These are phyloP conservation scores for Prionailurus viverrinus DNA, from an alignment of 2,113 vertebrate genomes.

Conservation along the genomic window DNA sequence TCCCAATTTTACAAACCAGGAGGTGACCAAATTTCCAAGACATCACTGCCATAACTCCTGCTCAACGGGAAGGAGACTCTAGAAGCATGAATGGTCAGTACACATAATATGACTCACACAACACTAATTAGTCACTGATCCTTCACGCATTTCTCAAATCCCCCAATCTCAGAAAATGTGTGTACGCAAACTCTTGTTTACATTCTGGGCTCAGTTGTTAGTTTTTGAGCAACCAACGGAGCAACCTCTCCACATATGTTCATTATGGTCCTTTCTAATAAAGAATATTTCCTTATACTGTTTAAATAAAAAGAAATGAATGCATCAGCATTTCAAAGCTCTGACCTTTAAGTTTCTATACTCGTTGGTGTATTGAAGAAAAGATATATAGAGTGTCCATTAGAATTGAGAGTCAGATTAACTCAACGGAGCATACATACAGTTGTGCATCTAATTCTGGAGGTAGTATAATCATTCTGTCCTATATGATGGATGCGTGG, in stretches of 20 bases:
- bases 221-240: neutral
- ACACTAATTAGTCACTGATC: neutral
- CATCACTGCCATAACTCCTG: neutral
- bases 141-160: neutral
- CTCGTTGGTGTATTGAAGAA: neutral
- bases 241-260: neutral
- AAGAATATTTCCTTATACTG: slow-evolving; percentile 18
- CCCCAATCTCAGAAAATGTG: neutral
- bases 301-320: slow-evolving; percentile 65
- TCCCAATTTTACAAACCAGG: neutral
- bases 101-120: neutral
- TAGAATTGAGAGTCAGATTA: slow-evolving; percentile 54
- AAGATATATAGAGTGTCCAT: neutral
- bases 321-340: slow-evolving; percentile 61
- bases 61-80: neutral
- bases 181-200: neutral
- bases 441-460: slow-evolving; percentile 33
- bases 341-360: slow-evolving; percentile 62
- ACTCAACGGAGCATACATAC: slow-evolving; percentile 54
- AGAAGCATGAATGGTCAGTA: neutral
- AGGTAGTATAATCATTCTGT: slow-evolving; percentile 72
- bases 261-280: slow-evolving; percentile 3
- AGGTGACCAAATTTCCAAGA: neutral
- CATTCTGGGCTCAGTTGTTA: neutral
- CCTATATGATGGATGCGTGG: slow-evolving; percentile 68